Base-by-base conservation (phyloP, 2,113 vertebrate genomes). In the Stigmatopora nigra region DNA sequence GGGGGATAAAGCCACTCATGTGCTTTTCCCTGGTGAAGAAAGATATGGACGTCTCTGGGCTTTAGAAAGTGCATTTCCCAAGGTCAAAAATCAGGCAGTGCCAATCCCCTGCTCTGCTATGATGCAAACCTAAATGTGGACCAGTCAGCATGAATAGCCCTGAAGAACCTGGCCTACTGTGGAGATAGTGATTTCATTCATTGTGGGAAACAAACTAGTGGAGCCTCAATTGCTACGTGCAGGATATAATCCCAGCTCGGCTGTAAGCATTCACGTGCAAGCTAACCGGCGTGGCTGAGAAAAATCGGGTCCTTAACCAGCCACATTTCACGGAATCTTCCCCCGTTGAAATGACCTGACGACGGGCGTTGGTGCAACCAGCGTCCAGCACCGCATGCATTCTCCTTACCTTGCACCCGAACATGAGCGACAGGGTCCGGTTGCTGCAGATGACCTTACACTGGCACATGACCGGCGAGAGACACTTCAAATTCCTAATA, bases 361-460 rank as follows among this genome's bases (percentile, higher is more conserved):
- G n/a, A 11, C n/a, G n/a, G n/a, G 11, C 38, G 20, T 61, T 14
- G 38, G 41, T 61, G 59, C 19, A 61, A 13, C 38, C 59, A 45
- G 59, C 59, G 19, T 45, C 19, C 45, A 16, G 45, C 61, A 63
- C 3, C 71, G 0, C 15, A 47, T 35, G 61, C 63, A 61, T 45
- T 80, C 80, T 91, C 91, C 85, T 78, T 83, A 93, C 92, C 92
- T 93, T 92, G 76, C 92, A 93, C n/a, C 92, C 92, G 85, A 93
- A 92, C 91, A 93, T 91, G 59, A 93, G 90, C 7, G 92, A 93
- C 9, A 93, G 88, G 15, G 92, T 92, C 76, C 91, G 90, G 82
- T 92, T 90, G 88, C 90, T 92, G 86, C 92, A 93, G 80, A 92
- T 89, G 80, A 93, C 80, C 84, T 93, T 92, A 89, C 92, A 92